Base-by-base conservation (phyloP, 2,113 vertebrate genomes). In the Hassar affinis region DNA sequence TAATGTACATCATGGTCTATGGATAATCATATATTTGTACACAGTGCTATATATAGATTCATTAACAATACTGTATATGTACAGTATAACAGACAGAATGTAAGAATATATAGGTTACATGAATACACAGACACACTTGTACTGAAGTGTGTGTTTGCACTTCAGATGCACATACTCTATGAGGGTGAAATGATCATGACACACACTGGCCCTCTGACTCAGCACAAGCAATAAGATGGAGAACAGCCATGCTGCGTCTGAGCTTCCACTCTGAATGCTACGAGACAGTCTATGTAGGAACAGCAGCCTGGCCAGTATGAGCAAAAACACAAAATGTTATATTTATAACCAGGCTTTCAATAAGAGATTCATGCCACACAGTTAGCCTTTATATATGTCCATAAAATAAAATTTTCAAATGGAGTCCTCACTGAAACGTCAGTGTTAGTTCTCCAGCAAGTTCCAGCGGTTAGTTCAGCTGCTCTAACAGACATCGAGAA, bases 151-250 rank as follows among this genome's bases (percentile, higher is more conserved):
- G 49, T 22, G 12, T 77, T 30, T 47, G n/a, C 18, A 18, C 52
- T 20, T 20, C 15, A 27, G 15, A 51, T 64, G 14, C 77, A 45
- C 56, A 59, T 64, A 10, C 18, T 57, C 3, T 38, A 69, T 38
- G 2, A 25, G 68, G 57, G 52, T 64, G 69, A 86, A 84, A 42
- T 71, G 85, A 79, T 82, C 38, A 25, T 87, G 74, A 86, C 80
- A 84, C 83, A 85, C 76, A 66, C 80, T 18, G 66, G 75, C 75
- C 79, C 30, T 83, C 87, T 89, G 85, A 88, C 80, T 88, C 89
- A 88, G 88, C 89, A 89, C 59, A 86, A 88, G 78, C 56, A 14
- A 47, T 20, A 51, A 64, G 66, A 62, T 66, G 78, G 59, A 82
- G 62, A 72, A 27, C 47, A 79, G 62, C 38, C 62, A 27, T 49